Evolutionary conservation across 2,797 vertebrate species (phyloP), one percentile per base, ranked within the genome.

Genomic region (Pseudopleuronectes americanus): DNA sequence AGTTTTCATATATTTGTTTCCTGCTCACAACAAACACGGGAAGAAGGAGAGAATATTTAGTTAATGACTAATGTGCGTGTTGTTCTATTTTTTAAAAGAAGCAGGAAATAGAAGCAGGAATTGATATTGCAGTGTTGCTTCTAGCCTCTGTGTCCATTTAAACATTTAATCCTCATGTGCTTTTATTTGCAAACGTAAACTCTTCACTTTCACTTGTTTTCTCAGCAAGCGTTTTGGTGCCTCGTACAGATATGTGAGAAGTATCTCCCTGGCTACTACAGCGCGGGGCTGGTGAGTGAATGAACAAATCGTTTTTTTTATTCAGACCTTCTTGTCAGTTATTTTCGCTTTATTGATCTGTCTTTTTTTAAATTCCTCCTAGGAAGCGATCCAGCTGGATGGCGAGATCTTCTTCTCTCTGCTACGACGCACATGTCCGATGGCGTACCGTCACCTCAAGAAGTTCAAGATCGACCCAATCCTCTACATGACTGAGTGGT

Each of bases 401-500:
- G 96, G 96, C 2, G 96, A 97, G 79, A 97, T 98, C 74, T 96
- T 97, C 81, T 97, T 96, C 81, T 96, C 95, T 0, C 88, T 98
- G 51, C 51, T 97, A 66, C 93, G 96, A 4, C 94, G 95, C 2
- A 94, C 94, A 0, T 96, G 95, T 65, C 96, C 96, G 0, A 93
- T 96, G 91, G 95, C 96, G 0, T 96, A 97, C 74, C 95, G 96
- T 19, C 96, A 98, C 57, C 94, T 98, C 3, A 96, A 96, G 89
- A 95, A 96, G 68, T 95, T 96, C 84, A 96, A 96, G 89, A 96
- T 98, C 0, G 96, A 98, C 74, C 96, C 96, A 0, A 96, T 96
- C 74, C 94, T 97, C 24, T 98, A 97, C 89, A 97, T 98, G 95
- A 97, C 96, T 0, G 96, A 98, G 80, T 98, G 96, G 96, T 98